Evolutionary conservation across 2,888 invertebrate species (phyloP), one percentile per base, ranked within the genome.

Genomic region (Caenorhabditis imperialis): DNA sequence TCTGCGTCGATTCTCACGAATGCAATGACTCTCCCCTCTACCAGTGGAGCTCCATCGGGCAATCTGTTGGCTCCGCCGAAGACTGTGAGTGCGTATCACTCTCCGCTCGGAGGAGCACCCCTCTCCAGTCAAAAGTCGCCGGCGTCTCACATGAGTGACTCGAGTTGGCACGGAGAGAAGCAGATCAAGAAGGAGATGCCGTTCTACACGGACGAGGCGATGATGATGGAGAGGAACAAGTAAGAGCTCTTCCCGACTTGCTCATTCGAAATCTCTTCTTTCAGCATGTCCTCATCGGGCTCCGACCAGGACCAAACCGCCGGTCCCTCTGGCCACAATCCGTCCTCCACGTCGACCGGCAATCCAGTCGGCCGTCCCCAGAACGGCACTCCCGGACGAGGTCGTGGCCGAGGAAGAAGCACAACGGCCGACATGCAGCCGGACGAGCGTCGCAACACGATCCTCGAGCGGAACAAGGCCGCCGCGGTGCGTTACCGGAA

Each of bases 401-500:
- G 82, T 10, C 63, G 84, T 38, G 84, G 84, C 20, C 61, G 84
- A 30, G 81, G 82, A 14, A 50, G 81, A 42, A 73, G 78, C 42
- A 75, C 80, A 7, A 82, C 83, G 6, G 80, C 83, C 16, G 87
- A 87, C 33, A 81, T 87, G 83, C 85, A 84, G 10, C 84, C 85
- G 4, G 87, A 87, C 51, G 87, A 87, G 69, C 44, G 81, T 14
- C 38, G 76, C 14, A 69, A 69, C 37, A 74, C 74, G 12, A 74
- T 74, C 23, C 47, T 74, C 14, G 87, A 87, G 70, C 58, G 87
- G 35, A 87, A 87, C 62, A 87, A 86, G 78, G 87, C 87, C 6
- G 87, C 87, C 6, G 87, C 87, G 4, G 87, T 87, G 6, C 65
- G 87, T 53, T 87, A 86, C 45, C 75, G 86, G 10, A 87, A 87